Conservation (phyloP, 2,888 invertebrate genomes). For the Lapara coniferarum region DNA sequence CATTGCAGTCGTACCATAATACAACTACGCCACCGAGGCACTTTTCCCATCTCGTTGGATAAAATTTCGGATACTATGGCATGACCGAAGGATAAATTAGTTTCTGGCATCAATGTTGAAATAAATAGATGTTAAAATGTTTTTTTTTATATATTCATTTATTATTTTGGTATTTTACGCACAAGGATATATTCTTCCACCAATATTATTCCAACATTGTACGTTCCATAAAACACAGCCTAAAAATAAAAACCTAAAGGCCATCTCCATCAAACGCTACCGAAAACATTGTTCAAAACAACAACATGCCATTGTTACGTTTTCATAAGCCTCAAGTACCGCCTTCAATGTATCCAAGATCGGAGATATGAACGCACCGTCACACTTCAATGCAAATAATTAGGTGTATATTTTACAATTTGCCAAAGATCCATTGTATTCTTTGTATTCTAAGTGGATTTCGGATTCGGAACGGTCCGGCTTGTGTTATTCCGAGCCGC, state of each 20-base stretch:
- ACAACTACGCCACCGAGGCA: too few species aligned
- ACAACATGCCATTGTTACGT: constrained; percentile 64
- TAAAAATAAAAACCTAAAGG: background rate
- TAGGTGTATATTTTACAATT: constrained; percentile 82
- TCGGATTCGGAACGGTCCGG: constrained; percentile 71
- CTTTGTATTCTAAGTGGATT: constrained; percentile 80
- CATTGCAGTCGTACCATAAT: too few species aligned
- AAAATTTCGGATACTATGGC: too few species aligned
- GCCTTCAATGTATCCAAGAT: constrained; percentile 61
- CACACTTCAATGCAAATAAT: constrained; percentile 77
- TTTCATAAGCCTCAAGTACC: constrained; percentile 78
- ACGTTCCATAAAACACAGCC: background rate
- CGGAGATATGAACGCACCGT: constrained; percentile 68
- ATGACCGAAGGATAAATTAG: too few species aligned
- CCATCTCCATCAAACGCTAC: background rate
- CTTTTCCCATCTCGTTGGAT: background rate
- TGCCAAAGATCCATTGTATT: constrained; percentile 78
- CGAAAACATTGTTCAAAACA: constrained; percentile 13
- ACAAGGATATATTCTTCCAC: too few species aligned
- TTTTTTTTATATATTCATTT: too few species aligned
- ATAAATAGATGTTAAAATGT: too few species aligned
- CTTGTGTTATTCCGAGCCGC: constrained; percentile 78
- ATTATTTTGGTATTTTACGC: too few species aligned
- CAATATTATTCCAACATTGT: too few species aligned
- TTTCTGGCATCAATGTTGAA: too few species aligned